Evolutionary conservation across 2,113 vertebrate species (phyloP).

Genomic region (Ranitomeya imitator): DNA sequence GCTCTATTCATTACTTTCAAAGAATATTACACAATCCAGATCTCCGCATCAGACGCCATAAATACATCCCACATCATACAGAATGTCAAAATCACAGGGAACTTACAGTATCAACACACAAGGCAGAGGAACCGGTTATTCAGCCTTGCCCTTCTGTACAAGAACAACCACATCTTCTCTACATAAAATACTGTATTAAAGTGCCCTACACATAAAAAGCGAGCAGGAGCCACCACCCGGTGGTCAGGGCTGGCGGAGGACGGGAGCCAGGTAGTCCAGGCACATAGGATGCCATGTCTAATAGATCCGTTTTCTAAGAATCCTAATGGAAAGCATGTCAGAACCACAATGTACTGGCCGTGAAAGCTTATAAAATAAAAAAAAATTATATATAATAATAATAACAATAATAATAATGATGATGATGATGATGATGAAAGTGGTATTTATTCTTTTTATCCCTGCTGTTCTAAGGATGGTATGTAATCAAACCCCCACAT

Average conservation of each 20-base stretch:
- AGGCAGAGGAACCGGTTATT: not conserved
- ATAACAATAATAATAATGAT: too few relatives aligned
- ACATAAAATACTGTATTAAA: too few relatives aligned
- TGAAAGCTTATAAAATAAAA: too few relatives aligned
- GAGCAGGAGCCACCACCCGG: not conserved
- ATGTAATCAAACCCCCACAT: too few relatives aligned
- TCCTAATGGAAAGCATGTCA: not conserved
- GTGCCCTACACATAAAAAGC: not conserved
- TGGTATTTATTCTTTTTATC: too few relatives aligned
- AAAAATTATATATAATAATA: too few relatives aligned
- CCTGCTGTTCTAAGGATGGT: too few relatives aligned
- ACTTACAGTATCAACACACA: not conserved
- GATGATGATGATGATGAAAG: too few relatives aligned
- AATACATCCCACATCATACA: not conserved
- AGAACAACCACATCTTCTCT: not conserved
- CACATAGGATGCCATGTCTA: not conserved
- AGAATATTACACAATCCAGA: not conserved
- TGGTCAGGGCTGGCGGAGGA: not conserved
- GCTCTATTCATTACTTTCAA: not conserved
- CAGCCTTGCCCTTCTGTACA: not conserved
- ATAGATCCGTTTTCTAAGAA: not conserved
- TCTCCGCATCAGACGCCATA: not conserved
- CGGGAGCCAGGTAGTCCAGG: not conserved
- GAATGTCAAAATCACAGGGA: not conserved
- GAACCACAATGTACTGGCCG: too few relatives aligned